Conservation (phyloP, 1,140 invertebrate species). For the Radopholus similis region DNA sequence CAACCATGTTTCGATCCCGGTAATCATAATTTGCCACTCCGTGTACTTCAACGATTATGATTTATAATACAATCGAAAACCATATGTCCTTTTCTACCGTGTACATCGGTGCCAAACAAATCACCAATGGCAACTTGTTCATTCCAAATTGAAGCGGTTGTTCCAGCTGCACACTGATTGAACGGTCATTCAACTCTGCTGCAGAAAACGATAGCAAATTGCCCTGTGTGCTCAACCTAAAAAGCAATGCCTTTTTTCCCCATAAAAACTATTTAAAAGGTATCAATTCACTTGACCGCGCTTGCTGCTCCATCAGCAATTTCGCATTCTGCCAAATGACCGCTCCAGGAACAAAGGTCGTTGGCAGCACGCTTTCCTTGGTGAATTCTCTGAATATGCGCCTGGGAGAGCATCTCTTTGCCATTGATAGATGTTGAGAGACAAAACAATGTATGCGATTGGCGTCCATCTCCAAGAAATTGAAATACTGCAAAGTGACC, state of each 20-base stretch:
- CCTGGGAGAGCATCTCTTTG: slow-evolving; percentile 16
- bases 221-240: slow-evolving; percentile 20
- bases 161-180: slow-evolving; percentile 36
- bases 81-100: slow-evolving; percentile 4
- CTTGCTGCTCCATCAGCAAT: slow-evolving; percentile 26
- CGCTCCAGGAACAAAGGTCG: slow-evolving; percentile 55
- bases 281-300: not conserved
- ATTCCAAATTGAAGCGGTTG: slow-evolving; percentile 27
- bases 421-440: slow-evolving; percentile 30
- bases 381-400: slow-evolving; percentile 49
- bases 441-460: slow-evolving; percentile 45
- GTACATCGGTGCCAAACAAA: slow-evolving; percentile 59
- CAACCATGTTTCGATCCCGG: slow-evolving; percentile 55
- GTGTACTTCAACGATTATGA: slow-evolving; percentile 58
- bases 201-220: not conserved
- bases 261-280: not conserved
- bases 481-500: slow-evolving; percentile 57
- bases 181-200: not conserved
- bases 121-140: slow-evolving; percentile 50
- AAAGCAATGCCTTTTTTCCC: not conserved
- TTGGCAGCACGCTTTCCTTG: slow-evolving; percentile 55
- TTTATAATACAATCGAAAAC: too few species aligned
- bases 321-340: slow-evolving; percentile 56
- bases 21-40: slow-evolving; percentile 58
- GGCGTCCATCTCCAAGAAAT: slow-evolving; percentile 45